Percentiles rank a stretch among this genome's conserved stretches.
Conservation (phyloP, 2,888 invertebrate species). For the Trilocha varians region DNA sequence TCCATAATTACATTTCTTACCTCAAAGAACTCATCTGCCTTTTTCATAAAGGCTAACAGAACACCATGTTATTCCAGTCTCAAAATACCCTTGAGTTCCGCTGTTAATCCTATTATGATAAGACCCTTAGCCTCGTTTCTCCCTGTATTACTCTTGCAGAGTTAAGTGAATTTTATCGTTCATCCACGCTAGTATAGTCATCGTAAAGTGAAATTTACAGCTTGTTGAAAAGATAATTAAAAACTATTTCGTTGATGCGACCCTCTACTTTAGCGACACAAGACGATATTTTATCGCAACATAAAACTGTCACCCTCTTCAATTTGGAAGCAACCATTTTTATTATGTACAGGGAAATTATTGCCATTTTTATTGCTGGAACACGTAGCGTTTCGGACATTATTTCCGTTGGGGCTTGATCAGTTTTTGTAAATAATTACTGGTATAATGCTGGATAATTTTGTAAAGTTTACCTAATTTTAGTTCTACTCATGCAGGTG, state of each 20-base stretch:
- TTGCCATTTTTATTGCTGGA: slow-evolving; percentile 46
- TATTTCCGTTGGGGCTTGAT: slow-evolving; percentile 21
- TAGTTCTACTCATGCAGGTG: too few relatives aligned
- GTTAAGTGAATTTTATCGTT: neutral
- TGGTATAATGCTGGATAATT: too few relatives aligned
- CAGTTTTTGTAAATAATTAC: neutral
- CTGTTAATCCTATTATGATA: neutral
- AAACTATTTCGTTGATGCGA: slow-evolving; percentile 6
- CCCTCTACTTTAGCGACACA: slow-evolving; percentile 19
- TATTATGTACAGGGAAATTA: slow-evolving; percentile 40
- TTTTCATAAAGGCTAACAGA: neutral
- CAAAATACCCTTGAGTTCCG: neutral
- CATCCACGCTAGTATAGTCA: neutral
- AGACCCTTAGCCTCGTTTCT: neutral
- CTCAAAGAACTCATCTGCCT: neutral
- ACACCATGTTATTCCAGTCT: neutral
- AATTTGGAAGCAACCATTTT: slow-evolving; percentile 40
- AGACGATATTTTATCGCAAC: slow-evolving; percentile 42
- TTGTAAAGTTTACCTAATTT: too few relatives aligned
- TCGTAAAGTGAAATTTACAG: slow-evolving; percentile 9
- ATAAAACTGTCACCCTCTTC: slow-evolving; percentile 51
- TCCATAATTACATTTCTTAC: neutral
- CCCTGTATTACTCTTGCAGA: neutral
- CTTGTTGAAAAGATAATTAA: slow-evolving; percentile 15
- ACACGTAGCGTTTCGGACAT: slow-evolving; percentile 32